These are phyloP conservation scores for Euwallacea similis DNA, from an alignment of 1,140 invertebrate genomes.

Conservation along the genomic window DNA sequence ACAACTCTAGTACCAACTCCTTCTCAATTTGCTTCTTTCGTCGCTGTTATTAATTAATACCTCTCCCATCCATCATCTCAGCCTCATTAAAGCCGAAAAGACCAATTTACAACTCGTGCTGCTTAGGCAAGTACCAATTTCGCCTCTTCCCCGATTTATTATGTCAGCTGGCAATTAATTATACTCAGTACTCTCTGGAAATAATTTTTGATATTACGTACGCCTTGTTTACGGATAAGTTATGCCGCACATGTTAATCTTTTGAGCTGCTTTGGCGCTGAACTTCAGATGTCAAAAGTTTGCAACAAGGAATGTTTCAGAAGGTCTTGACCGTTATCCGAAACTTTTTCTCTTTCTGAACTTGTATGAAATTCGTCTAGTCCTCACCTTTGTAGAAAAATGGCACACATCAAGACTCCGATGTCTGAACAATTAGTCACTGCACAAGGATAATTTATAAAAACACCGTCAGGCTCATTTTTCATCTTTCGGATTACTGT, in stretches of 20 bases:
- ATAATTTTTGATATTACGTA: constrained; percentile 26
- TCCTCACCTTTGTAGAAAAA: too few species aligned
- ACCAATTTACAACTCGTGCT: constrained; percentile 47
- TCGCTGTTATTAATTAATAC: constrained; percentile 48
- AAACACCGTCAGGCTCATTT: constrained; percentile 4
- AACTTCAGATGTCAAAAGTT: too few species aligned
- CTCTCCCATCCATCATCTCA: constrained; percentile 41
- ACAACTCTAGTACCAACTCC: constrained; percentile 11
- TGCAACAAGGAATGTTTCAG: too few species aligned
- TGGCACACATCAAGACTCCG: too few species aligned
- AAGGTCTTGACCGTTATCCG: too few species aligned
- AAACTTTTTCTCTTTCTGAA: too few species aligned
- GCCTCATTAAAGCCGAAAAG: constrained; percentile 46
- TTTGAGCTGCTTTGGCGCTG: constrained; percentile 1
- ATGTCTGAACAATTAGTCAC: too few species aligned
- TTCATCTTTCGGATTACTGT: constrained; percentile 23
- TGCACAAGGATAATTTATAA: not conserved
- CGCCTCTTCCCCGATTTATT: constrained; percentile 43
- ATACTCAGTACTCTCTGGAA: constrained; percentile 22
- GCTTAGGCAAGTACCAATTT: constrained; percentile 44
- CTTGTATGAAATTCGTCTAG: too few species aligned
- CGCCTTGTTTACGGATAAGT: constrained; percentile 24
- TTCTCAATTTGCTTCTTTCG: constrained; percentile 47
- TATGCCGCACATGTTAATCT: constrained; percentile 22
- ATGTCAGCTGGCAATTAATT: constrained; percentile 25